phyloP scores from a whole-genome alignment of 2,113 vertebrate species.

The Electrona antarctica region DNA sequence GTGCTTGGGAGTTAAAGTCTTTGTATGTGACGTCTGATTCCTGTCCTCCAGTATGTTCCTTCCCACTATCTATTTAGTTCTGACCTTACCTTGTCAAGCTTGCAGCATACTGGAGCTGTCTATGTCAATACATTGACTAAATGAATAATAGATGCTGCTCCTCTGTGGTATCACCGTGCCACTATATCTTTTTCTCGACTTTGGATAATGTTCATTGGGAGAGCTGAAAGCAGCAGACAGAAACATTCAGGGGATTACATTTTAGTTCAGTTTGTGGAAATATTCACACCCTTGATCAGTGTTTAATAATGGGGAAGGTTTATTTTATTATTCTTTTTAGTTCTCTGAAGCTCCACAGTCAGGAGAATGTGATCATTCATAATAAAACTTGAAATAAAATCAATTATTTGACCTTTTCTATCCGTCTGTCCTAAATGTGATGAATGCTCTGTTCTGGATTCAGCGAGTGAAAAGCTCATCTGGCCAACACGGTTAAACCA shows the following conservation, averaged over 20 bases:
- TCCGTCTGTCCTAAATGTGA: background rate
- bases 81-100: conserved; percentile 10
- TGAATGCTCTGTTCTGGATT: background rate
- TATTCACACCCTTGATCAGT: background rate
- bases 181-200: conserved; percentile 3
- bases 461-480: background rate
- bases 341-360: background rate
- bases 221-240: background rate
- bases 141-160: conserved; percentile 60
- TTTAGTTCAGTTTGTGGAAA: background rate
- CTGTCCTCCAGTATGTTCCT: background rate
- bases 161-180: conserved; percentile 32
- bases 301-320: background rate
- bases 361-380: background rate
- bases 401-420: conserved; percentile 15
- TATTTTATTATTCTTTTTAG: background rate
- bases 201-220: background rate
- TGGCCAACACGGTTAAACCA: background rate
- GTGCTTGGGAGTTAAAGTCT: background rate
- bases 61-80: conserved; percentile 1
- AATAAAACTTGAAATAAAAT: background rate
- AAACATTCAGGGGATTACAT: background rate
- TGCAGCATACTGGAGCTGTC: conserved; percentile 32
- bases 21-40: conserved; percentile 20
- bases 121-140: conserved; percentile 54